phyloP scores from a whole-genome alignment of 1,140 invertebrate genomes.

The Trypoxylus dichotomus region DNA sequence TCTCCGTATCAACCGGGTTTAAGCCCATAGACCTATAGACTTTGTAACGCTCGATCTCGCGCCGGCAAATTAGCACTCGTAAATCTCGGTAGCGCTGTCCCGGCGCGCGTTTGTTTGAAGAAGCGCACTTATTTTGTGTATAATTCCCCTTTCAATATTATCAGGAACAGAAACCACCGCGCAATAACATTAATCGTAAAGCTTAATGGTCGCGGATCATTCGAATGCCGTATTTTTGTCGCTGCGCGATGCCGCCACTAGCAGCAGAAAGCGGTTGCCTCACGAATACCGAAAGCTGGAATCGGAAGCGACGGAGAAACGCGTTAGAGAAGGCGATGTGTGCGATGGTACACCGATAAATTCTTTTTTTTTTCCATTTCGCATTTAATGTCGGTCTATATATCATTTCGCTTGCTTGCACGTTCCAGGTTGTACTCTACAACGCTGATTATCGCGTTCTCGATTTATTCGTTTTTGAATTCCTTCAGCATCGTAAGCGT shows the following conservation, averaged over 20 bases:
- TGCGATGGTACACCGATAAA: background rate
- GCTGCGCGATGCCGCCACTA: background rate
- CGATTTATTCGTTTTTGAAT: background rate
- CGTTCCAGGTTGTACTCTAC: background rate
- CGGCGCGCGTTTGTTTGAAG: background rate
- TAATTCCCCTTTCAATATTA: slow-evolving; percentile 4
- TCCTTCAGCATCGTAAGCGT: background rate
- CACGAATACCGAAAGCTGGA: background rate
- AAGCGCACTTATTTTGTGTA: background rate
- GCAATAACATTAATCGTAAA: background rate
- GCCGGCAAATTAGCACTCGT: slow-evolving; percentile 1
- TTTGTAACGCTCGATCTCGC: background rate
- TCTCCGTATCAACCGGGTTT: background rate
- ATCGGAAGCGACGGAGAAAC: background rate
- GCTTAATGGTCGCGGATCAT: background rate
- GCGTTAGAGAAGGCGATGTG: background rate
- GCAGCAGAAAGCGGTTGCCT: background rate
- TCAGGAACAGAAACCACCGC: slow-evolving; percentile 3
- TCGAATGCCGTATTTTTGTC: slow-evolving; percentile 2
- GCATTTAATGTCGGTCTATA: background rate
- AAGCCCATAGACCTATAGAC: background rate
- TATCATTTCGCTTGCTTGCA: background rate
- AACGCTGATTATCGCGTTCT: background rate
- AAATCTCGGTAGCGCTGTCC: background rate
- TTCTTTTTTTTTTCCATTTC: background rate